Conservation (phyloP, 1,140 invertebrate genomes). For the Euwallacea similis region DNA sequence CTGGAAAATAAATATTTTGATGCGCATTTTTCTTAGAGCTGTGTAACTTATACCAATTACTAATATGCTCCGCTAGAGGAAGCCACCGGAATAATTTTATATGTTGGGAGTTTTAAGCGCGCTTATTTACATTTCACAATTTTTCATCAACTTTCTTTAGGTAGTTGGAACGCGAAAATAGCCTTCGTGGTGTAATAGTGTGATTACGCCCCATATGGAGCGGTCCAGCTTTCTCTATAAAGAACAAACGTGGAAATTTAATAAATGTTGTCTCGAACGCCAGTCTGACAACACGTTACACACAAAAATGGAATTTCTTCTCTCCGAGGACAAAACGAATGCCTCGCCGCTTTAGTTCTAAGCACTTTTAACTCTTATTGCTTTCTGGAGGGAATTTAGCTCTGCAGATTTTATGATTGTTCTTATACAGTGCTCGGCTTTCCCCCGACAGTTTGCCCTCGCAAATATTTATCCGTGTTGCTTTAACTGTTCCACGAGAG, state of each 20-base stretch:
- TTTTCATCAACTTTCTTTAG: no score
- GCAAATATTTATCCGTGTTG: slow-evolving; percentile 9
- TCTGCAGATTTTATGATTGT: slow-evolving; percentile 21
- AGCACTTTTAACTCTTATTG: slow-evolving; percentile 27
- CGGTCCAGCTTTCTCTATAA: not conserved
- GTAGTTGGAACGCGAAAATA: no score
- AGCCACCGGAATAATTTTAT: not conserved
- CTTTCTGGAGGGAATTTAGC: slow-evolving; percentile 28
- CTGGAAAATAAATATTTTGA: not conserved
- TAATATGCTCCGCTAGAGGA: not conserved
- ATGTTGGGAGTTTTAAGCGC: not conserved
- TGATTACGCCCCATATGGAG: slow-evolving; percentile 1
- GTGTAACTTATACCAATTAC: not conserved
- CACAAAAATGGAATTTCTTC: slow-evolving; percentile 3
- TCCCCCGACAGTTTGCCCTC: slow-evolving; percentile 6
- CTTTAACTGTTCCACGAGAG: not conserved
- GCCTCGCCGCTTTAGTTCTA: slow-evolving; percentile 22
- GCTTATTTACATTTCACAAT: no score
- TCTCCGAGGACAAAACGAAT: slow-evolving; percentile 13
- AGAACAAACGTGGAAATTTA: slow-evolving; percentile 14
- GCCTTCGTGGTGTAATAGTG: not conserved
- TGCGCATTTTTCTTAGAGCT: not conserved
- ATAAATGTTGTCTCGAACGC: slow-evolving; percentile 17
- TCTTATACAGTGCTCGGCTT: slow-evolving; percentile 2
- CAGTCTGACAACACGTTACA: slow-evolving; percentile 18